These are phyloP conservation scores for Helicoverpa assulta DNA, from an alignment of 2,888 invertebrate genomes.

Conservation along the genomic window DNA sequence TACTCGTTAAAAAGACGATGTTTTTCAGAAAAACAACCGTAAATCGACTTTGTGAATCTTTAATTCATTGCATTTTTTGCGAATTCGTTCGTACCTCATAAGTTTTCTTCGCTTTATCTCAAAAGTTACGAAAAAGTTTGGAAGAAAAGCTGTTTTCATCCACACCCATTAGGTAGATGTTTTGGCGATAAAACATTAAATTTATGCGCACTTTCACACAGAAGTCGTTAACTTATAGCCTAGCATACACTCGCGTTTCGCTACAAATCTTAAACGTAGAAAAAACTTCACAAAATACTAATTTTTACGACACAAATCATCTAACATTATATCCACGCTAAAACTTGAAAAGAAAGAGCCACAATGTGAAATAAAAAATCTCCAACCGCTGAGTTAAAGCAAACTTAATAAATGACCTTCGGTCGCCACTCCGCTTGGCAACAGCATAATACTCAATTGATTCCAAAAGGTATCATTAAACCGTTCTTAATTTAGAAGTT, in stretches of 20 bases:
- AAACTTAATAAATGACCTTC: slow-evolving; percentile 65
- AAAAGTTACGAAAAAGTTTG: slow-evolving; percentile 30
- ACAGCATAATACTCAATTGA: slow-evolving; percentile 72
- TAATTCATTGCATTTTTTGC: slow-evolving; percentile 44
- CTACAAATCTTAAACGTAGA: slow-evolving; percentile 26
- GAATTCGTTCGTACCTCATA: slow-evolving; percentile 29
- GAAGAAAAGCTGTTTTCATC: slow-evolving; percentile 17
- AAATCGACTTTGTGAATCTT: slow-evolving; percentile 28
- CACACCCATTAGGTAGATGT: background rate
- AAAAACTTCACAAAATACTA: slow-evolving; percentile 15
- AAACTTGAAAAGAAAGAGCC: slow-evolving; percentile 56
- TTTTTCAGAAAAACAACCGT: slow-evolving; percentile 31
- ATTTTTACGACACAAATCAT: slow-evolving; percentile 44
- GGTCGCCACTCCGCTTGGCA: slow-evolving; percentile 64
- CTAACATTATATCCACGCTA: slow-evolving; percentile 35
- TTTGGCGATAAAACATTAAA: background rate
- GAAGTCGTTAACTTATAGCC: slow-evolving; percentile 10
- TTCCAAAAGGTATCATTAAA: slow-evolving; percentile 76
- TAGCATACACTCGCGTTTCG: slow-evolving; percentile 16
- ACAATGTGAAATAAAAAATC: slow-evolving; percentile 52
- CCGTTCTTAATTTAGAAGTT: slow-evolving; percentile 76
- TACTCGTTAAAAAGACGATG: slow-evolving; percentile 18
- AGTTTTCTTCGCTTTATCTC: slow-evolving; percentile 29
- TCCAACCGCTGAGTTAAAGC: slow-evolving; percentile 52
- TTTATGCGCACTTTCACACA: slow-evolving; percentile 4